A percentile compares a stretch with the other conserved stretches of the same genome.
phyloP scores from a whole-genome alignment of 2,113 vertebrate genomes.

The Nerophis lumbriciformis region DNA sequence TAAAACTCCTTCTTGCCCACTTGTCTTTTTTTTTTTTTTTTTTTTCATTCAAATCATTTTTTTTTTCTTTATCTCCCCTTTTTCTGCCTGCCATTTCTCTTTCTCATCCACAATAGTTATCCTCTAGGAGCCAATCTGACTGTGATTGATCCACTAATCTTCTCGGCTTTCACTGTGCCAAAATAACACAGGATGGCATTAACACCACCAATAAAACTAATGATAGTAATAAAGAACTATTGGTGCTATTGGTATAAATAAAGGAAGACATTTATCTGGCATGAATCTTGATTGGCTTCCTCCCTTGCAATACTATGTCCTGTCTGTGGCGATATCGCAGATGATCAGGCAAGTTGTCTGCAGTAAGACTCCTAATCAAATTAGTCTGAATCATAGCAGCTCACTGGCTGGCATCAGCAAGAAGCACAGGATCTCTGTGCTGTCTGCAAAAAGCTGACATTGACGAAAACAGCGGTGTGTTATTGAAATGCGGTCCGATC shows the following conservation, averaged over 20 bases:
- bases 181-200: constrained; percentile 56
- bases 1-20: constrained; percentile 19
- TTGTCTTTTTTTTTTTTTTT: constrained; percentile 25
- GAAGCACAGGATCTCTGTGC: constrained; percentile 27
- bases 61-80: constrained; percentile 17
- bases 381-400: constrained; percentile 26
- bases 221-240: constrained; percentile 67
- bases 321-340: constrained; percentile 32
- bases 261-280: constrained; percentile 43
- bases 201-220: constrained; percentile 67
- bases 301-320: constrained; percentile 7
- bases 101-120: constrained; percentile 40
- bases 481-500: constrained; percentile 32
- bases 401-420: constrained; percentile 25
- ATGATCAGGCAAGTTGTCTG: constrained; percentile 33
- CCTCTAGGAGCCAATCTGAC: constrained; percentile 59
- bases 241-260: constrained; percentile 53
- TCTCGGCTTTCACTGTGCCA: constrained; percentile 60
- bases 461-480: constrained; percentile 24
- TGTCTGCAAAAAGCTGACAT: constrained; percentile 47
- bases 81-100: constrained; percentile 1
- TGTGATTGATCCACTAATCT: constrained; percentile 70
- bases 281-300: constrained; percentile 24
- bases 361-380: constrained; percentile 30
- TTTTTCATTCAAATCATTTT: constrained; percentile 24